Evolutionary conservation across 2,113 vertebrate genomes (phyloP), one percentile per base, ranked within the genome.

Genomic region (Galbula dea): DNA sequence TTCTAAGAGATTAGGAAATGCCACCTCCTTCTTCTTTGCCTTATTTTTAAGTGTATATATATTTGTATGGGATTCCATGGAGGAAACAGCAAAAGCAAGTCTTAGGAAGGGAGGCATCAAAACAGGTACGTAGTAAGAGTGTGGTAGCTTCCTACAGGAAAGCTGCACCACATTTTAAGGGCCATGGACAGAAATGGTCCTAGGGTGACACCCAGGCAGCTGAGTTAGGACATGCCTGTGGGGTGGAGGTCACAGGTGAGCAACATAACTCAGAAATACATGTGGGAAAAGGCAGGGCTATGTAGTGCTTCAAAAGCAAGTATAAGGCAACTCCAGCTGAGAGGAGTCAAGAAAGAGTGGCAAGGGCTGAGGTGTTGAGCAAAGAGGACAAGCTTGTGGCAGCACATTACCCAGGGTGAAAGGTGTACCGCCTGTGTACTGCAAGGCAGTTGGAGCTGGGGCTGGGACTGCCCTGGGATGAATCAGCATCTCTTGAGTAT

Each of bases 171-270:
- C 18, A 19, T 63, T 34, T 22, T 24, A 76, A 71, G 36, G 39
- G 22, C 37, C 1, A 2, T 29, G 15, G 51, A 54, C 34, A 71
- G 34, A 81, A 86, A 61, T 0, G 0, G 15, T 32, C 18, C 1
- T 1, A 18, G 19, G 15, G 12, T 90, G 72, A 36, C 46, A 39
- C 8, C 12, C 62, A 39, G 51, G 59, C 22, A 78, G 30, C 27
- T 74, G 55, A 12, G 7, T 1, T 52, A 39, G 52, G 45, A 51
- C 1, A 0, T n/a, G 39, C 19, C 36, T 43, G 34, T 7, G 63
- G 36, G n/a, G 12, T 67, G 37, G 46, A 68, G n/a, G 52, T 39
- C 41, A 55, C 15, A 21, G 52, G 29, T 45, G 32, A 45, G 29
- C 45, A 81, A 54, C 22, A 11, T 21, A 54, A 65, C 66, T 78